These are phyloP conservation scores for Bambusicola thoracicus DNA, from an alignment of 2,113 vertebrate genomes.

Conservation along the genomic window DNA sequence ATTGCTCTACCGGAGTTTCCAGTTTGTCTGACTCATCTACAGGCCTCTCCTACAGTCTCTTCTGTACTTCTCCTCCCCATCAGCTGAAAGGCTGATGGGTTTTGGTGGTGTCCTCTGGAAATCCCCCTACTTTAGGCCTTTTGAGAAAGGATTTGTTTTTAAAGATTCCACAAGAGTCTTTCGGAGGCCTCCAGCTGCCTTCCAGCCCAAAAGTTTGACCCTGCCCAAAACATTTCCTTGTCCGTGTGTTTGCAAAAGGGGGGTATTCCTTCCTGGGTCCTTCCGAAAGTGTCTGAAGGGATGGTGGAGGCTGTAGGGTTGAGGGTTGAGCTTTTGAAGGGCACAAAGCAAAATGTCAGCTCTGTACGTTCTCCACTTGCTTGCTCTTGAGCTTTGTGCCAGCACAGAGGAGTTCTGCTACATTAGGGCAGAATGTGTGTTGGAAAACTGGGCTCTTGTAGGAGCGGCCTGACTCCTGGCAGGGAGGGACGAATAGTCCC, in stretches of 20 bases:
- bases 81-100: background rate
- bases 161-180: background rate
- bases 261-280: background rate
- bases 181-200: background rate
- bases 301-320: background rate
- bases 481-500: background rate
- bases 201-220: background rate
- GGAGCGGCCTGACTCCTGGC: slow-evolving; percentile 4
- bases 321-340: background rate
- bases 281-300: background rate
- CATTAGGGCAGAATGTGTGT: background rate
- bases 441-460: background rate
- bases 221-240: background rate
- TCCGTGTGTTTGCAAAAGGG: background rate
- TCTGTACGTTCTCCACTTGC: background rate
- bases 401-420: background rate
- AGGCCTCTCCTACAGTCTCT: background rate
- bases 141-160: background rate
- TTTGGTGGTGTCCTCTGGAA: background rate
- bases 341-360: background rate
- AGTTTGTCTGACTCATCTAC: slow-evolving; percentile 10
- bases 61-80: background rate
- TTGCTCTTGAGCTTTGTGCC: background rate
- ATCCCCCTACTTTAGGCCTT: background rate
- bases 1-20: slow-evolving; percentile 6